These are phyloP conservation scores for Poecilia latipinna DNA, from an alignment of 2,113 vertebrate species.

Conservation along the genomic window DNA sequence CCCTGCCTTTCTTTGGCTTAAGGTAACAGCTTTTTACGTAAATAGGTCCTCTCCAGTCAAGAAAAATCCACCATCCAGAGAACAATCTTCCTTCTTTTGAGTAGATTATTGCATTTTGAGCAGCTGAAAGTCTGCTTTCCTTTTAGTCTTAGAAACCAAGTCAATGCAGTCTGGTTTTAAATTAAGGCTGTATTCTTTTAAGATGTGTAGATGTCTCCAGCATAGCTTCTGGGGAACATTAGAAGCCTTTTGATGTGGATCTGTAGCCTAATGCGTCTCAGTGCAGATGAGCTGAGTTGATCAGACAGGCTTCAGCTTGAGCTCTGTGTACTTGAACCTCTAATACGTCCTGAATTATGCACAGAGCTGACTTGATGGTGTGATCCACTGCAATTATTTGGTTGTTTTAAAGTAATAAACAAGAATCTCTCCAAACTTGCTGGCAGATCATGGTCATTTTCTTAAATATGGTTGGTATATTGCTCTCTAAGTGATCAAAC, in stretches of 20 bases:
- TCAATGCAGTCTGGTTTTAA: constrained; percentile 18
- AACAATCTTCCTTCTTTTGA: constrained; percentile 19
- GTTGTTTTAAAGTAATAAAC: background rate
- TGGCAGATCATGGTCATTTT: background rate
- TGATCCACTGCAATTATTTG: constrained; percentile 12
- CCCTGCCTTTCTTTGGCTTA: constrained; percentile 13
- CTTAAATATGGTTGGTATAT: background rate
- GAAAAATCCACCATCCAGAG: constrained; percentile 25
- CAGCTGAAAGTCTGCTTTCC: constrained; percentile 16
- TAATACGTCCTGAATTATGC: constrained; percentile 24
- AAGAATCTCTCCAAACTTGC: background rate
- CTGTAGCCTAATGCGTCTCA: constrained; percentile 53
- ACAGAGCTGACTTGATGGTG: constrained; percentile 12
- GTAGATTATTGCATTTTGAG: constrained; percentile 33
- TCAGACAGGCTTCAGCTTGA: constrained; percentile 50
- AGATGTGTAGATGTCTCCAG: constrained; percentile 41
- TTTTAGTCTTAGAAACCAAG: constrained; percentile 23
- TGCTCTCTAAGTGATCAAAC: background rate
- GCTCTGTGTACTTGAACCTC: constrained; percentile 15
- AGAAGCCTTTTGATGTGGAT: constrained; percentile 64
- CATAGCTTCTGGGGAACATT: constrained; percentile 62
- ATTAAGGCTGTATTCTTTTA: constrained; percentile 34
- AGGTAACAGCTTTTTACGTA: constrained; percentile 46
- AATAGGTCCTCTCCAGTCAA: constrained; percentile 36
- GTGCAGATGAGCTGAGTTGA: constrained; percentile 44